Evolutionary conservation across 2,113 vertebrate genomes (phyloP), one percentile per base, ranked within the genome.

Genomic region (Dryoscopus gambensis): DNA sequence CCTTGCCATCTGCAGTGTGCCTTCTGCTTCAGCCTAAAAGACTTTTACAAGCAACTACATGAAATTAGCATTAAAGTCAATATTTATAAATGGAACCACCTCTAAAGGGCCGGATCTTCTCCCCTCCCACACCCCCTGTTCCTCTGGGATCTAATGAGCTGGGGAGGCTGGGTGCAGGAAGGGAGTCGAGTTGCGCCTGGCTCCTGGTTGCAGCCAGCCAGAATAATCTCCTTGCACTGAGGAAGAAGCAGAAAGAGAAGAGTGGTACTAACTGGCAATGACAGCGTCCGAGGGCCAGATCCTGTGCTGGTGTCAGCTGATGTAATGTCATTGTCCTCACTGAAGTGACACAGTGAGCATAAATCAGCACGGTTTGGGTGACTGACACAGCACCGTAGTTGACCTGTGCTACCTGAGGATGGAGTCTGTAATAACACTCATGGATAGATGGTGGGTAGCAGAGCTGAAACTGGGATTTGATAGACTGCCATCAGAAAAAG

Each of bases 1-100:
- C 97, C 95, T 97, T 97, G 93, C 97, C 97, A 97, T 97, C 97
- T 97, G 97, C 95, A 96, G 73, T 2, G 63, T 94, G 97, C 97
- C 98, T 98, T 97, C 96, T 97, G 97, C 97, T 96, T 95, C 92
- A 95, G 95, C 93, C 93, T 96, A 93, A 50, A 91, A 96, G 97
- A 96, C 95, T 97, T 96, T 96, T 94, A 90, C 93, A 79, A 95
- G 94, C 85, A 95, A 96, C 95, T 91, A 96, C 89, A 82, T 90
- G 87, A 95, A 97, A 97, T 93, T 96, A 96, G 90, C 93, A 87
- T 92, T 90, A 64, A 95, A 97, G 91, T 93, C 92, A 96, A 96
- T 88, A 93, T 89, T 96, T 95, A 95, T 90, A 96, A 94, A 94
- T 86, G 91, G 94, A 95, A 93, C 71, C 76, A 91, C 86, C 78